A percentile compares a stretch with the other conserved stretches of the same genome.
These are phyloP conservation scores for Butorides virescens DNA, from an alignment of 2,113 vertebrate species.

Conservation along the genomic window DNA sequence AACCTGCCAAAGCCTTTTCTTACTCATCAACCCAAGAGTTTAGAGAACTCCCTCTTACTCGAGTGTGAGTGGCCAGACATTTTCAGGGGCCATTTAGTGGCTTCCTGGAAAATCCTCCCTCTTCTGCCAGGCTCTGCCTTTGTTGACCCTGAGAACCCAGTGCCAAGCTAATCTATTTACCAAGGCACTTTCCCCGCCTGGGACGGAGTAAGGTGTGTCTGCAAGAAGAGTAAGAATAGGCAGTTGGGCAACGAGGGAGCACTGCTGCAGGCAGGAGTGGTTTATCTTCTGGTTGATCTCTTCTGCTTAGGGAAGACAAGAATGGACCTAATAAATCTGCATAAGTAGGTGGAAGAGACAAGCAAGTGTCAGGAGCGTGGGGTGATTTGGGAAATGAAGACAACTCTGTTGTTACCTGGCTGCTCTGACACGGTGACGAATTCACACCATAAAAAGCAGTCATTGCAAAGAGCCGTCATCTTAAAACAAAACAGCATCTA, in stretches of 20 bases:
- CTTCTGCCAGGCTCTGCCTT: neutral
- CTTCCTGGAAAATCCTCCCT: neutral
- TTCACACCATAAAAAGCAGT: neutral
- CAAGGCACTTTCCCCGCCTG: neutral
- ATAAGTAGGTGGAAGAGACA: neutral
- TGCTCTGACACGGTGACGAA: neutral
- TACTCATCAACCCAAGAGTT: neutral
- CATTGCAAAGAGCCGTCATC: neutral
- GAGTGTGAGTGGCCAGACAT: neutral
- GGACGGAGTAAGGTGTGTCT: neutral
- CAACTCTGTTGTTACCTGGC: neutral
- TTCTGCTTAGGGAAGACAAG: slow-evolving; percentile 20
- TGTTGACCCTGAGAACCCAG: neutral
- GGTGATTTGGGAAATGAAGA: neutral
- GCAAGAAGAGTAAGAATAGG: neutral
- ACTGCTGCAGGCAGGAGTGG: neutral
- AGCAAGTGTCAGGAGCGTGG: neutral
- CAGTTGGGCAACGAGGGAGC: neutral
- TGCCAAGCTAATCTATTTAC: neutral
- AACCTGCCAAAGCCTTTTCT: neutral
- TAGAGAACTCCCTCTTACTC: neutral
- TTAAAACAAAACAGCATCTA: neutral
- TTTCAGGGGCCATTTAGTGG: neutral
- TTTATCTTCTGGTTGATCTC: slow-evolving; percentile 40
- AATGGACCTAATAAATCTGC: slow-evolving; percentile 14